Conservation (phyloP, 1,140 invertebrate genomes). For the Drosophila obscura region DNA sequence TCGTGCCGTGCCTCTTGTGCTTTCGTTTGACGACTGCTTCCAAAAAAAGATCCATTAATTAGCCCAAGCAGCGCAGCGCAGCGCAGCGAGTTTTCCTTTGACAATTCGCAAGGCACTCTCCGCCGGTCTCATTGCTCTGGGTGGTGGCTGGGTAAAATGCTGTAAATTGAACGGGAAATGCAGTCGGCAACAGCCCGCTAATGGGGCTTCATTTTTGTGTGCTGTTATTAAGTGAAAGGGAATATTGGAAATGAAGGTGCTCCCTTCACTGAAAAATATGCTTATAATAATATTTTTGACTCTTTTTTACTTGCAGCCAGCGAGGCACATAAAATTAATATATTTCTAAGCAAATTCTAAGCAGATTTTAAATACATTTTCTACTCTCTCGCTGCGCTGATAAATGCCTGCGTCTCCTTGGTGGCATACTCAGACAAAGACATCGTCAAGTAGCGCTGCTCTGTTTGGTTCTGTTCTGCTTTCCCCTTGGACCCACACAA, state of each 20-base stretch:
- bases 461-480: not conserved
- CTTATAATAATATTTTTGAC: no score
- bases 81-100: slow-evolving; percentile 51
- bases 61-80: slow-evolving; percentile 51
- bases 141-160: slow-evolving; percentile 33
- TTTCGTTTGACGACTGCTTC: slow-evolving; percentile 13
- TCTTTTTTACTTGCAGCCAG: no score
- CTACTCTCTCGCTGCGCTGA: no score
- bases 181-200: no score
- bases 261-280: no score
- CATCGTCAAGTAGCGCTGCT: not conserved
- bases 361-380: no score
- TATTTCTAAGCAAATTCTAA: no score
- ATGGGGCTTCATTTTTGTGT: no score
- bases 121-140: slow-evolving; percentile 27
- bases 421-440: no score
- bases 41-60: slow-evolving; percentile 58
- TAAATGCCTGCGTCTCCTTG: not conserved
- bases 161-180: not conserved
- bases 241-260: no score
- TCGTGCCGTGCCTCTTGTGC: not conserved
- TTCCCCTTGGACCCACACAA: not conserved
- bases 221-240: no score
- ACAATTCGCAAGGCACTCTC: slow-evolving; percentile 42
- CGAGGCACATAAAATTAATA: no score